These are phyloP conservation scores for Coelopa frigida DNA, from an alignment of 1,140 invertebrate genomes.

Conservation along the genomic window DNA sequence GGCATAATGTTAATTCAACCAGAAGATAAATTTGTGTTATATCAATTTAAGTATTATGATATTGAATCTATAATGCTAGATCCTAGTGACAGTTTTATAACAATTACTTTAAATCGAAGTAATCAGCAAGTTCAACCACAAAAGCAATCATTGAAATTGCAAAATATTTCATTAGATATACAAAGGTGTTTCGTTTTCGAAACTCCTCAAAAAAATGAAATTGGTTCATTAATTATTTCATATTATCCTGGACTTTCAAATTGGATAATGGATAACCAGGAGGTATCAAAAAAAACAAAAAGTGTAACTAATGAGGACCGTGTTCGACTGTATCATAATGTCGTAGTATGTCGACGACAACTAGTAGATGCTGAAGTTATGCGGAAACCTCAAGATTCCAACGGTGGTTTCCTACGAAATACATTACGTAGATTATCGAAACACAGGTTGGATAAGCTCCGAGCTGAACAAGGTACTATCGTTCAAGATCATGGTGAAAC, in stretches of 20 bases:
- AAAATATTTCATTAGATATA: constrained; percentile 43
- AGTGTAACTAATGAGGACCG: constrained; percentile 77
- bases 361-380: constrained; percentile 78
- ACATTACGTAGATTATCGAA: constrained; percentile 82
- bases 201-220: constrained; percentile 80
- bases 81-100: constrained; percentile 86
- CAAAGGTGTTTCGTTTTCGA: constrained; percentile 92
- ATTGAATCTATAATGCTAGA: constrained; percentile 87
- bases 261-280: constrained; percentile 79
- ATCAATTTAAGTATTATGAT: constrained; percentile 80
- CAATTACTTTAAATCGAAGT: constrained; percentile 59
- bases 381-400: constrained; percentile 72
- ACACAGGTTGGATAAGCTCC: constrained; percentile 75
- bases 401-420: constrained; percentile 75
- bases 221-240: constrained; percentile 85
- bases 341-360: constrained; percentile 67
- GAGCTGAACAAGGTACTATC: constrained; percentile 66
- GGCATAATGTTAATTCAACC: constrained; percentile 83
- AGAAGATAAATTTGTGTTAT: constrained; percentile 82
- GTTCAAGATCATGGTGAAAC: constrained; percentile 64
- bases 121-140: constrained; percentile 48
- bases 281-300: constrained; percentile 48
- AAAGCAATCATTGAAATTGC: constrained; percentile 42
- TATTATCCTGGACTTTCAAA: constrained; percentile 79
- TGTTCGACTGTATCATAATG: constrained; percentile 70